Evolutionary conservation across 1,140 invertebrate species (phyloP), one percentile per base, ranked within the genome.

Genomic region (Apis cerana): DNA sequence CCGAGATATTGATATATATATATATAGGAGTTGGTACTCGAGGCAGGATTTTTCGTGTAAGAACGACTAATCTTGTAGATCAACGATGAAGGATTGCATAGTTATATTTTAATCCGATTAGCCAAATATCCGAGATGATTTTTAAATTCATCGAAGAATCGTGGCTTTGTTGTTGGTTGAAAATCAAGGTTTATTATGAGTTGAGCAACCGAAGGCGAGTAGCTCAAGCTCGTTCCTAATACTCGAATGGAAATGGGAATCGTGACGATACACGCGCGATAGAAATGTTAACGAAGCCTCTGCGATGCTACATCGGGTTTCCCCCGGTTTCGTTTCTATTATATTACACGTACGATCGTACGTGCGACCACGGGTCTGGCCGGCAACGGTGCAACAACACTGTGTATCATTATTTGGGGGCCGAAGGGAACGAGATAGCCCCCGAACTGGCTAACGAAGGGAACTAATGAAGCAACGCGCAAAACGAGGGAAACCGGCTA

Each of bases 391-490:
- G 54, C 43, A 61, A 11, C 21, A 15, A n/a, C 61, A 23, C 23
- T 62, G 27, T n/a, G 64, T 68, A 61, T 82, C 64, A 43, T 82
- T 68, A 82, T 82, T 76, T 61, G 72, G 48, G 54, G 21, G 61
- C 61, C 58, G 64, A 64, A 76, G 72, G 27, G 56, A 43, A 59
- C 64, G 64, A 76, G 64, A 82, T 76, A 69, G 56, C 23, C 27
- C 19, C 23, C 1, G 64, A 82, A 69, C 80, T 76, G 61, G 7
- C 64, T 82, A 82, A 82, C 65, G 80, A 82, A 82, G 62, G 59
- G 80, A 76, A 76, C 72, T 82, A 82, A 82, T 82, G 80, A 82
- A 76, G 80, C 74, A 68, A 54, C 56, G 56, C n/a, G 61, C 54
- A 82, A 76, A 82, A 82, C 64, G 62, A 62, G 54, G 11, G 54